Base-by-base conservation (phyloP, 2,113 vertebrate genomes). In the Malurus elegans region DNA sequence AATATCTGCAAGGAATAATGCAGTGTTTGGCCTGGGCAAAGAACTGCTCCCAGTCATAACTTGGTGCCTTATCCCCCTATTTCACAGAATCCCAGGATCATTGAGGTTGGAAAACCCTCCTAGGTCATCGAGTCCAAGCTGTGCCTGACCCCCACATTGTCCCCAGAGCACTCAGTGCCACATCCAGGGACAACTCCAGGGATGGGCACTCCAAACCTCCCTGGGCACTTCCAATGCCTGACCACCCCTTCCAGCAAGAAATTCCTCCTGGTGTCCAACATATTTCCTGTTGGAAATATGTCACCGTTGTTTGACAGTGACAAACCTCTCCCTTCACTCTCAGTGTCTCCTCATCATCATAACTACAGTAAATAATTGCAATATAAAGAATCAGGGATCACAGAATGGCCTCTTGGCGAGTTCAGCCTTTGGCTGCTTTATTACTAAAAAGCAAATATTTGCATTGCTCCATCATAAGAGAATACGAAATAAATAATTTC, bases 111-210 rank as follows among this genome's bases (percentile, higher is more conserved):
- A 75, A 54, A 82, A 20, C 11, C 17, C 29, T 32, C 54, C 38
- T 0, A n/a, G 7, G 0, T 2, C 38, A 53, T 6, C 1, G 1
- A 40, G 13, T n/a, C n/a, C 53, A 1, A 8, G 0, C 47, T 34
- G 38, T 34, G 24, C 5, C 40, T 0, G 0, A 9, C 40, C 0
- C 28, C n/a, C n/a, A 40, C 16, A 23, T 1, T 40, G 65, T 47
- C 65, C 56, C 48, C 86, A 32, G 45, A 31, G 78, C n/a, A 0
- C 45, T 34, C 9, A 40, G 54, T 67, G 45, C 25, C 78, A 69
- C 20, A 0, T n/a, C 28, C 69, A 18, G 61, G 61, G 70, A 14
- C 53, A 74, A n/a, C 38, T 81, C n/a, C 70, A 47, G 76, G 58
- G 36, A 23, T 20, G 51, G 42, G 58, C 0, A 36, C 53, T 57